Evolutionary conservation across 2,797 vertebrate genomes (phyloP), one percentile per base, ranked within the genome.

Genomic region (Sternotherus odoratus): DNA sequence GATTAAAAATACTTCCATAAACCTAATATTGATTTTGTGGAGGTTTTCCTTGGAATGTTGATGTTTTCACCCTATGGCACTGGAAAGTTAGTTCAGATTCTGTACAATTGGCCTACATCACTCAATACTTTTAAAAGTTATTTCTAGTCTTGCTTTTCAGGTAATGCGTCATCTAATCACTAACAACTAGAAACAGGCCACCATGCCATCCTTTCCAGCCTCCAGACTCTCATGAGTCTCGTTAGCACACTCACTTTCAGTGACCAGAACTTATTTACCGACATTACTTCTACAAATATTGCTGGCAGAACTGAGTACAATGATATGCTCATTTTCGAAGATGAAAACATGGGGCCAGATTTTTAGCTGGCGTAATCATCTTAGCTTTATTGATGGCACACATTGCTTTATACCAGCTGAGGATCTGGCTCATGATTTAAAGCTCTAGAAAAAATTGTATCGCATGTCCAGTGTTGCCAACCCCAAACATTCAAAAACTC

Each of bases 1-100:
- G 15, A 93, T 86, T 95, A 97, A 96, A 91, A 95, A 91, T 94
- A 91, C 36, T 91, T 79, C 53, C 66, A 93, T 92, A 96, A 92
- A 79, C 28, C 10, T 77, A 86, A 93, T 48, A 4, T 87, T 95
- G 91, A 43, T 91, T 95, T 90, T 95, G 60, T 36, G 85, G 69
- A 92, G 74, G 69, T 86, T 94, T 95, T 97, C 33, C 53, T 92
- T 96, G 89, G 88, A 94, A 87, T 3, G 0, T 24, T 75, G 4
- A 60, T 57, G 2, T 5, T 87, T 93, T 93, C 79, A 39, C 33
- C 17, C 92, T 91, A 51, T 53, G 91, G 28, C 12, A 39, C 49
- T 83, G 4, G 0, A 86, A 46, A 56, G 75, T 77, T 88, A 83
- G n/a, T 88, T 89, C 66, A 91, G 43, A 78, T 93, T 46, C 69